phyloP scores from a whole-genome alignment of 2,113 vertebrate species.

The Strix uralensis region DNA sequence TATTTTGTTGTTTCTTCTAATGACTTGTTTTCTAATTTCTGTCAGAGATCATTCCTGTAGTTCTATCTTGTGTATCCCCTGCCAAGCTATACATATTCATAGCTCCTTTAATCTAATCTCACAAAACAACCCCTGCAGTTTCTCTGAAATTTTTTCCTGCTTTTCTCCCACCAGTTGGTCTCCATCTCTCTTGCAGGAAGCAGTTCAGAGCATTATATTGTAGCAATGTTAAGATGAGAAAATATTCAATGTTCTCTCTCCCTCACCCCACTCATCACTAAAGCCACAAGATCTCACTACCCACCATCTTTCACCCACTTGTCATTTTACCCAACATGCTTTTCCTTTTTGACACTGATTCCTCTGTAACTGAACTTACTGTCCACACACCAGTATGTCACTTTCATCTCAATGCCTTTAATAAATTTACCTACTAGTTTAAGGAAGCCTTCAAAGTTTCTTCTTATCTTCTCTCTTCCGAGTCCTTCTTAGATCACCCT shows the following conservation, averaged over 20 bases:
- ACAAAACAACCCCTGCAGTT: constrained; percentile 56
- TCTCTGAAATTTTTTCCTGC: background rate
- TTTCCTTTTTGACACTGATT: background rate
- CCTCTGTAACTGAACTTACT: background rate
- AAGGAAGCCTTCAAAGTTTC: background rate
- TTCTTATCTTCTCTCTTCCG: background rate
- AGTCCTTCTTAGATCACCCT: background rate
- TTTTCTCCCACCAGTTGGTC: constrained; percentile 41
- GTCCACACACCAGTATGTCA: background rate
- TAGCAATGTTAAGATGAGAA: background rate
- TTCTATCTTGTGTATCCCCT: background rate
- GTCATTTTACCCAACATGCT: background rate
- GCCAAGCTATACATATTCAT: constrained; percentile 50
- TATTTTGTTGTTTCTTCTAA: constrained; percentile 21
- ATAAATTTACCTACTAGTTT: background rate
- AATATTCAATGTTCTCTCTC: background rate
- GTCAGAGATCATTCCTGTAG: constrained; percentile 16
- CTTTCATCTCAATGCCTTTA: background rate
- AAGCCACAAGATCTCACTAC: background rate
- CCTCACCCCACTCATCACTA: background rate
- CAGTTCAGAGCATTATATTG: background rate
- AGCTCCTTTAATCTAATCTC: constrained; percentile 42
- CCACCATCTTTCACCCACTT: background rate
- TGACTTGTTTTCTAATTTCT: background rate
- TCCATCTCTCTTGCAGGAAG: constrained; percentile 14